A percentile compares a stretch with the other conserved stretches of the same genome.
These are phyloP conservation scores for Orchestia grillus DNA, from an alignment of 1,140 invertebrate species.

Conservation along the genomic window DNA sequence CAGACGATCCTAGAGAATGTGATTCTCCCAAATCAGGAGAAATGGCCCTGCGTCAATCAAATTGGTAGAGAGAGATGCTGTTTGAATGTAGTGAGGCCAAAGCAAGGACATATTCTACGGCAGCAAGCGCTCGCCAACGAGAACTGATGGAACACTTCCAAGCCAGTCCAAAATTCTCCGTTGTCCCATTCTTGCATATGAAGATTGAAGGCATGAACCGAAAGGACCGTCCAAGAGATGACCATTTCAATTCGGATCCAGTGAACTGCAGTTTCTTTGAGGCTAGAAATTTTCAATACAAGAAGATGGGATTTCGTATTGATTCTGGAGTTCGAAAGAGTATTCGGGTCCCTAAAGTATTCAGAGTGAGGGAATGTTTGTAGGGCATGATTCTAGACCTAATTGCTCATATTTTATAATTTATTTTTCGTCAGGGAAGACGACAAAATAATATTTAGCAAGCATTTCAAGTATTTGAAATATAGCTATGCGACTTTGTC, in stretches of 20 bases:
- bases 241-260: constrained; percentile 33
- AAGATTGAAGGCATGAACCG: constrained; percentile 27
- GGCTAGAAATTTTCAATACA: background rate
- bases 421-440: no score
- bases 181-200: constrained; percentile 42
- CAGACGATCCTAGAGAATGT: background rate
- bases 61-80: background rate
- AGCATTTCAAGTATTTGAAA: background rate
- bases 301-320: background rate
- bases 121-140: constrained; percentile 40
- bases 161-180: constrained; percentile 35
- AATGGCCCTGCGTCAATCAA: background rate
- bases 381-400: background rate
- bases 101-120: background rate
- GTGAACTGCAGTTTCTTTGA: constrained; percentile 24
- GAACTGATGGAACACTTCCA: constrained; percentile 54
- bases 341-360: background rate
- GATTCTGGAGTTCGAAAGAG: background rate
- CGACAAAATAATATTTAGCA: background rate
- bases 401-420: no score
- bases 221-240: constrained; percentile 21
- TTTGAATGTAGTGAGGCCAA: constrained; percentile 6
- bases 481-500: background rate
- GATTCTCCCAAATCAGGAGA: constrained; percentile 7
- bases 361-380: background rate